Base-by-base conservation (phyloP, 2,797 vertebrate genomes). In the Balearica regulorum region DNA sequence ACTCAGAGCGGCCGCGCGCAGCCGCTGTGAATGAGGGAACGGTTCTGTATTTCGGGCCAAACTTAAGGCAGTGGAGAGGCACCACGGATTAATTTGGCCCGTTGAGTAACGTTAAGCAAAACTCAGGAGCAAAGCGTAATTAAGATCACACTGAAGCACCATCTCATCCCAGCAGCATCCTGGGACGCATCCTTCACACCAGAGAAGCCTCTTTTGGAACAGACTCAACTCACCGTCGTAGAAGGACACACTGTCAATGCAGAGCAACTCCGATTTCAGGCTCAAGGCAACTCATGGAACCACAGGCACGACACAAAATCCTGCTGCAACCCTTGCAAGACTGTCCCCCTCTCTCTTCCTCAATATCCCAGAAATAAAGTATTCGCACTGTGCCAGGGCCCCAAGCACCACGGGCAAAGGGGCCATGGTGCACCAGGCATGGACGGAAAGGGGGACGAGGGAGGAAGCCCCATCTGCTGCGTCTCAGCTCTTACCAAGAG, bases 261-360 rank as follows among this genome's bases (percentile, higher is more conserved):
- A 19, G n/a, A 41, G n/a, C 44, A 21, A 25, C 83, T 28, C 26
- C 4, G 1, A 48, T 3, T 44, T 26, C 61, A 37, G 57, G 61
- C 78, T 72, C 41, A 33, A 29, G 53, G 53, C 25, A 44, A 33
- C 35, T 10, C 66, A 37, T 19, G 29, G 64, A 44, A 21, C 20
- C 1, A 2, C 28, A n/a, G 33, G 43, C 48, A 28, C 1, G 0
- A 35, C 9, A 22, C 14, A 16, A 70, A 79, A 46, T 2, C 41
- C 68, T 20, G 33, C 78, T 71, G 69, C 12, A 4, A 29, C 12
- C 21, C 53, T 11, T 8, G 18, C 41, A 26, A 61, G 22, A 6
- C 53, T 16, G 10, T 20, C 37, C 62, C 26, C 6, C 62, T 48
- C 71, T 25, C 68, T 35, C 28, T 16, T 9, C 33, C 16, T 1